These are phyloP conservation scores for Lateolabrax maculatus DNA, from an alignment of 2,797 vertebrate genomes.

Conservation along the genomic window DNA sequence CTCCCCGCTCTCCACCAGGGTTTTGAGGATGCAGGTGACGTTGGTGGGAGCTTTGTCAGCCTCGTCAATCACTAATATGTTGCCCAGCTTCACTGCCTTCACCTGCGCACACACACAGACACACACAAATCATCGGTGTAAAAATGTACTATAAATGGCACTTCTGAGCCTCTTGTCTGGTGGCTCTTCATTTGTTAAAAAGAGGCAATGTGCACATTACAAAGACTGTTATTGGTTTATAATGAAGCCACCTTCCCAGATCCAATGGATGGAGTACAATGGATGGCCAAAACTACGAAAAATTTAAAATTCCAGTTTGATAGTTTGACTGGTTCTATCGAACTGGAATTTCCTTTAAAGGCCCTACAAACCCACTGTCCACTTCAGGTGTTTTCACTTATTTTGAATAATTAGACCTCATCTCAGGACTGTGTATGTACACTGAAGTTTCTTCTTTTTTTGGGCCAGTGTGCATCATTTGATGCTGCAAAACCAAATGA, in stretches of 20 bases:
- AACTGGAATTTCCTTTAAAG: no score
- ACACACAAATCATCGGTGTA: not conserved
- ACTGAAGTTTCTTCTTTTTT: no score
- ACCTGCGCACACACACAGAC: constrained; percentile 84
- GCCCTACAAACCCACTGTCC: no score
- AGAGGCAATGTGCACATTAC: not conserved
- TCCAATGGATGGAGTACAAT: not conserved
- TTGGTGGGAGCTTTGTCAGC: constrained; percentile 99
- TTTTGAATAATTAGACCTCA: not conserved
- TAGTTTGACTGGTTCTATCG: no score
- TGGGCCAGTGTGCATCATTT: not conserved
- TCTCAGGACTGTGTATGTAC: not conserved
- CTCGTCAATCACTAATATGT: constrained; percentile 95
- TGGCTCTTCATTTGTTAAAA: not conserved
- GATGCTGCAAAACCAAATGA: not conserved
- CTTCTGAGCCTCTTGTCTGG: not conserved
- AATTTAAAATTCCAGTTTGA: no score
- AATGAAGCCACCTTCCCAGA: not conserved
- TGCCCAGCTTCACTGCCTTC: constrained; percentile 94
- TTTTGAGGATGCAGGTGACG: constrained; percentile 98
- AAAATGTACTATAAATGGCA: not conserved
- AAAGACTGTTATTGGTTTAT: not conserved
- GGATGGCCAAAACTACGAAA: no score
- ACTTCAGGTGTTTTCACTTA: not conserved
- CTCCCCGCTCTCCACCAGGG: constrained; percentile 96